phyloP scores from a whole-genome alignment of 2,888 invertebrate species.

The Agrotis ipsilon region DNA sequence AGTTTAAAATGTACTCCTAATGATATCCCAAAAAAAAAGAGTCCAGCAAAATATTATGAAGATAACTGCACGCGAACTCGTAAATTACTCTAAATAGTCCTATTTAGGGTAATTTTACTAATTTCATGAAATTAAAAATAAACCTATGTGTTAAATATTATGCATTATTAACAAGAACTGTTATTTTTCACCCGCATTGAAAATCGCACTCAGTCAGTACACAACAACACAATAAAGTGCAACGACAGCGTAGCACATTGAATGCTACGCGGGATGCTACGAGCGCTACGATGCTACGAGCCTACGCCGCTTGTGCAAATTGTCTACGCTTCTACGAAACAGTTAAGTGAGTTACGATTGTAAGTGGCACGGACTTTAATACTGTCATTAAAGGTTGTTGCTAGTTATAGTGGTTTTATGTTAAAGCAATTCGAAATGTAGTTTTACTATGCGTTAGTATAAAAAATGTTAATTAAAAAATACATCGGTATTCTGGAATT shows the following conservation, averaged over 20 bases:
- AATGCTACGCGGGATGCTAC: slow-evolving; percentile 56
- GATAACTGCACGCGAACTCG: no score
- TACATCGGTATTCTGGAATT: not conserved
- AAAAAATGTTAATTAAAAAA: not conserved
- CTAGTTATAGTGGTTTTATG: slow-evolving; percentile 31
- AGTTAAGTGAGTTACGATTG: slow-evolving; percentile 53
- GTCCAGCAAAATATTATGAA: not conserved
- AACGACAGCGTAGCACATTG: slow-evolving; percentile 46
- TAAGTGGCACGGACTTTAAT: slow-evolving; percentile 35
- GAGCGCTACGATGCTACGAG: slow-evolving; percentile 55
- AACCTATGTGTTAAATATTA: not conserved
- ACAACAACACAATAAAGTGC: slow-evolving; percentile 31
- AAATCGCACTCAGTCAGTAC: slow-evolving; percentile 20
- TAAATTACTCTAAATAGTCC: no score
- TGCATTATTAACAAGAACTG: slow-evolving; percentile 1
- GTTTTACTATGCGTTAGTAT: not conserved
- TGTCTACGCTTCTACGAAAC: slow-evolving; percentile 53
- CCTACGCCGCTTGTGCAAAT: slow-evolving; percentile 50
- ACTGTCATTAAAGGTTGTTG: slow-evolving; percentile 25
- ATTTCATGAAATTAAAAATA: not conserved
- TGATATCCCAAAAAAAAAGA: not conserved
- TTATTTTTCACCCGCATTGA: slow-evolving; percentile 23
- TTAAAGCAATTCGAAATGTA: slow-evolving; percentile 1
- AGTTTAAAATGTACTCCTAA: not conserved
- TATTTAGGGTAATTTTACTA: not conserved